Evolutionary conservation across 2,888 invertebrate species (phyloP).

Genomic region (Cryptophagus acutangulus): DNA sequence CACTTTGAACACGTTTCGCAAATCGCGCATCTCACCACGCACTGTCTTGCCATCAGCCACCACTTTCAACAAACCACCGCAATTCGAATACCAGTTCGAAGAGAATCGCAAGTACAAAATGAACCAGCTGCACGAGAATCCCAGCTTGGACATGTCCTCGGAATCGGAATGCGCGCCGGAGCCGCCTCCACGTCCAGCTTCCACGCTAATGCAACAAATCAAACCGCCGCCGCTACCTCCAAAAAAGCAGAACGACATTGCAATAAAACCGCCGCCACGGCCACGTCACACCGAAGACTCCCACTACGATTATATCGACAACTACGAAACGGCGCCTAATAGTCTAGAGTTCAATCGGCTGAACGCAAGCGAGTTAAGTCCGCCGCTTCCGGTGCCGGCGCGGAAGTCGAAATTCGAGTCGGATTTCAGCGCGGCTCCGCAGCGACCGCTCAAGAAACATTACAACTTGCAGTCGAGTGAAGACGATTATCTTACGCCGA

Average conservation of each 20-base stretch:
- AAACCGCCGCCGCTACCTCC: conserved; percentile 72
- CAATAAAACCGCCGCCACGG: conserved; percentile 60
- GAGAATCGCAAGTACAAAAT: conserved; percentile 21
- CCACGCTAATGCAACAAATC: conserved; percentile 57
- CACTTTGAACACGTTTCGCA: conserved; percentile 11
- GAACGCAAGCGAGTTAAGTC: conserved; percentile 44
- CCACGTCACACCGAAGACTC: conserved; percentile 57
- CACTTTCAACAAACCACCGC: no score
- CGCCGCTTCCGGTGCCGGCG: conserved; percentile 60
- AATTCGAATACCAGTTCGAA: conserved; percentile 41
- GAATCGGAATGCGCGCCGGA: conserved; percentile 53
- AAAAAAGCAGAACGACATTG: conserved; percentile 56
- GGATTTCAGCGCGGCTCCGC: conserved; percentile 47
- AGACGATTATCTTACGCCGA: conserved; percentile 66
- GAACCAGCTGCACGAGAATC: conserved; percentile 38
- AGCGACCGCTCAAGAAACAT: conserved; percentile 42
- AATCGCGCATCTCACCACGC: conserved; percentile 3
- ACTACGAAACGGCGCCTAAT: conserved; percentile 45
- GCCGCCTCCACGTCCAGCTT: conserved; percentile 65
- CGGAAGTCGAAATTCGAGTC: conserved; percentile 52
- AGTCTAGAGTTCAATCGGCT: conserved; percentile 32
- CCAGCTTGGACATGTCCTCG: conserved; percentile 43
- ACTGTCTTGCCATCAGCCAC: conserved; percentile 36
- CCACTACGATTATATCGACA: conserved; percentile 54
- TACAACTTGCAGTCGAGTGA: conserved; percentile 39